phyloP scores from a whole-genome alignment of 1,140 invertebrate species.

The Heliothis virescens region DNA sequence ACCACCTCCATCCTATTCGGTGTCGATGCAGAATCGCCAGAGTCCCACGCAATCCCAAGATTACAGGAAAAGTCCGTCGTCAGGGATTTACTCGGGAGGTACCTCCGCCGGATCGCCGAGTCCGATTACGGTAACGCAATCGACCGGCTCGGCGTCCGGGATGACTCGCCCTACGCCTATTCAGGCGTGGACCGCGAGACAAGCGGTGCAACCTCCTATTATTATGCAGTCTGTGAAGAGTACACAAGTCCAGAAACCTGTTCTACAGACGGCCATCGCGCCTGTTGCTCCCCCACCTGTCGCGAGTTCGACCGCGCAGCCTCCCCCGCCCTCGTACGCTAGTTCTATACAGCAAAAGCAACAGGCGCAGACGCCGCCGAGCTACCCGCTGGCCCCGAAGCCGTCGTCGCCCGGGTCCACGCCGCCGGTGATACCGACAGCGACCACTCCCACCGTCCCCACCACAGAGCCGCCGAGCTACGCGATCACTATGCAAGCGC shows the following conservation, averaged over 20 bases:
- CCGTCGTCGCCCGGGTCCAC: conserved; percentile 87
- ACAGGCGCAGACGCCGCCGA: conserved; percentile 84
- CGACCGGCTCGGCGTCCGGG: conserved; percentile 86
- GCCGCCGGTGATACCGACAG: conserved; percentile 79
- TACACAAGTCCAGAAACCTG: conserved; percentile 97
- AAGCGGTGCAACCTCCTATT: conserved; percentile 95
- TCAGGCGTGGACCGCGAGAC: conserved; percentile 92
- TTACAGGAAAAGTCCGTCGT: conserved; percentile 92
- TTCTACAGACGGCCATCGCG: conserved; percentile 96
- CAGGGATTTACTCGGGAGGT: conserved; percentile 92
- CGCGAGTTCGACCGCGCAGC: conserved; percentile 85
- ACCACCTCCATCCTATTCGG: conserved; percentile 94
- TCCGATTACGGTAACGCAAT: conserved; percentile 90
- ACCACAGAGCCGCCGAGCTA: conserved; percentile 97
- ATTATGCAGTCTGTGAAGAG: conserved; percentile 99
- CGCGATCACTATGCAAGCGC: conserved; percentile 95
- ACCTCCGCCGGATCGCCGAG: conserved; percentile 93
- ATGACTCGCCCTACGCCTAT: conserved; percentile 91
- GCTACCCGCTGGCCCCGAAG: conserved; percentile 85
- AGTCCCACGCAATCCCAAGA: conserved; percentile 94
- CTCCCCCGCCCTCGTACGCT: conserved; percentile 93
- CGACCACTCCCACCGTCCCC: conserved; percentile 88
- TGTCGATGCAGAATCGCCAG: conserved; percentile 94
- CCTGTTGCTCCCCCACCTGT: conserved; percentile 90
- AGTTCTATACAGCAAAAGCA: conserved; percentile 93